Evolutionary conservation across 2,797 vertebrate species (phyloP).

Genomic region (Takifugu ocellatus): DNA sequence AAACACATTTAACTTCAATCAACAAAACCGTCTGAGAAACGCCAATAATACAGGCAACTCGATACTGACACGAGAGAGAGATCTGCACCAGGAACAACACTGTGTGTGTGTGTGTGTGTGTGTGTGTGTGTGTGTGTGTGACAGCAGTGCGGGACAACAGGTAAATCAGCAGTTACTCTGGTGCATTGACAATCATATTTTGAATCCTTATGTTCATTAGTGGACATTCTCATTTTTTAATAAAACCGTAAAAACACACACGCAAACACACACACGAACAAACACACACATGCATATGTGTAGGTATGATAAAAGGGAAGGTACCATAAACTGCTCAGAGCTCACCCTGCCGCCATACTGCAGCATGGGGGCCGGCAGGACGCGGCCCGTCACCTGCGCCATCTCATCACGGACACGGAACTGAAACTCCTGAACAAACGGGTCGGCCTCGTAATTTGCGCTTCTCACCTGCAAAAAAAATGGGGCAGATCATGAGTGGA

Average conservation of each 20-base stretch:
- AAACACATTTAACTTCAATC: too few relatives aligned
- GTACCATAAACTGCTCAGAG: slow-evolving; percentile 75
- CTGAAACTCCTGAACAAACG: slow-evolving; percentile 96
- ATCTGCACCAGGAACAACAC: too few relatives aligned
- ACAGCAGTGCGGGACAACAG: too few relatives aligned
- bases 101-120: too few relatives aligned
- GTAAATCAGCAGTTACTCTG: too few relatives aligned
- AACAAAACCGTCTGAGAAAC: too few relatives aligned
- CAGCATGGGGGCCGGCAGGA: slow-evolving; percentile 94
- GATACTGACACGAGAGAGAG: too few relatives aligned
- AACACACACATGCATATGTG: slow-evolving; percentile 24
- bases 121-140: too few relatives aligned
- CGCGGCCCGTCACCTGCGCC: slow-evolving; percentile 93
- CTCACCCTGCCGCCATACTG: slow-evolving; percentile 97
- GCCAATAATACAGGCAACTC: too few relatives aligned
- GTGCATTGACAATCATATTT: too few relatives aligned
- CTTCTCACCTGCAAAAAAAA: slow-evolving; percentile 83
- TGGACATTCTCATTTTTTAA: too few relatives aligned
- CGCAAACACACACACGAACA: slow-evolving; percentile 7
- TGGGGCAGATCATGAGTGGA: not conserved
- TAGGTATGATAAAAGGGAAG: slow-evolving; percentile 54
- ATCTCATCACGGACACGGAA: slow-evolving; percentile 97
- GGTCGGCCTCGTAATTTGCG: slow-evolving; percentile 94
- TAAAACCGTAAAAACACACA: slow-evolving; percentile 8
- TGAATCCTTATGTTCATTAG: too few relatives aligned